phyloP scores from a whole-genome alignment of 2,888 invertebrate species.

The Harmothoe impar region DNA sequence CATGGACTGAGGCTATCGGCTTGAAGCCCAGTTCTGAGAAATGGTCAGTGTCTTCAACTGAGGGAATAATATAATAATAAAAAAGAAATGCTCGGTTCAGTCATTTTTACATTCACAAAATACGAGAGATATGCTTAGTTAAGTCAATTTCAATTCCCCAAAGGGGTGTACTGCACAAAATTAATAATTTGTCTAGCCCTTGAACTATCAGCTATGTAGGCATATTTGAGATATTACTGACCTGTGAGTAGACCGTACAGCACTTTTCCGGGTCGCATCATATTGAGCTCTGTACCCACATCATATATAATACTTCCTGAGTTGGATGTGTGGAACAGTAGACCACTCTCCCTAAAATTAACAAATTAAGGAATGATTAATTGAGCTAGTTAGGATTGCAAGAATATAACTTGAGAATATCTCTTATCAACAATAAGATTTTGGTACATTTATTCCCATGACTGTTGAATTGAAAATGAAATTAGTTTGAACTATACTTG shows the following conservation, averaged over 20 bases:
- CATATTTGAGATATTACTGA: neutral
- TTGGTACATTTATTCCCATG: no score
- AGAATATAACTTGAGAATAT: no score
- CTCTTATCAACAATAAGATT: no score
- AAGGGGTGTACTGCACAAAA: neutral
- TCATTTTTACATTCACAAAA: no score
- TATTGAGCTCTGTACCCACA: slow-evolving; percentile 74
- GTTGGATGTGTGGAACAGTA: slow-evolving; percentile 60
- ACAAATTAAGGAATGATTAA: no score
- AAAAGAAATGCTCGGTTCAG: neutral
- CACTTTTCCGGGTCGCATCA: slow-evolving; percentile 76
- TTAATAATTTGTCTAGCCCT: no score
- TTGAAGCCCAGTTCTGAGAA: slow-evolving; percentile 64
- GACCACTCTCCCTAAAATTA: neutral
- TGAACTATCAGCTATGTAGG: no score
- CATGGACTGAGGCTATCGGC: slow-evolving; percentile 64
- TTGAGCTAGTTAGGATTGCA: no score
- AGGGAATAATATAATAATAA: neutral
- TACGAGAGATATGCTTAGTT: neutral
- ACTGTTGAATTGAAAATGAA: no score
- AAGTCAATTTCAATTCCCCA: neutral
- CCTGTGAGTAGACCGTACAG: slow-evolving; percentile 76
- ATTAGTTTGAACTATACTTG: no score
- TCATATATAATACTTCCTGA: slow-evolving; percentile 75
- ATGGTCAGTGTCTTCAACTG: slow-evolving; percentile 63